Base-by-base conservation (phyloP, 30 jellyfish, hydroid and myxozoan species). In the Turritopsis rubra region DNA sequence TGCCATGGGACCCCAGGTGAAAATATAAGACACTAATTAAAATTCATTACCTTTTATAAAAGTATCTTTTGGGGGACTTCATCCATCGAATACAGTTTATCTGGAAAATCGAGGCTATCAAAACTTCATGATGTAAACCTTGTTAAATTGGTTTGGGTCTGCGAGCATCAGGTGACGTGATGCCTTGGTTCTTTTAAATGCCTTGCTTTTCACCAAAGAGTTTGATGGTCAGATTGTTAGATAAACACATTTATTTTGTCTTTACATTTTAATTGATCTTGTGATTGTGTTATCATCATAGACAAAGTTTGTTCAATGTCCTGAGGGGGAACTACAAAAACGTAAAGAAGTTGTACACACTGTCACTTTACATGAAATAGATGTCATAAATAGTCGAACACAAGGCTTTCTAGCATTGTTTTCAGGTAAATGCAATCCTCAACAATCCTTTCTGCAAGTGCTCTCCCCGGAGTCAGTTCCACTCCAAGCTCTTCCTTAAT, bases 1-100 rank as follows among this genome's bases (percentile, higher is more conserved):
- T 75, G 99, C 99, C 22, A 88, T 95, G 99, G 97, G 96, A 18
- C 99, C 97, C n/a, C 97, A 95, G 96, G 97, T 94, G 28, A 27
- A 77, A 24, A 7, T 72, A 73, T 74, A 21, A n/a, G 21, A n/a
- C 23, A 7, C 71, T 21, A 30, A 8, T 7, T 30, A 21, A 20
- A 23, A 52, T 52, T 24, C 19, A 52, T 72, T 17, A 13, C 25
- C 25, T 21, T 72, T 72, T 72, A 16, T 41, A 41, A 17, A 22
- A 16, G 17, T 17, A 21, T 72, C 80, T 21, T 72, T 72, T 13
- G 17, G 24, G 18, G 24, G 17, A 17, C 18, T 75, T 9, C 22
- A 75, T 28, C 13, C 84, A 18, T 9, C 18, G n/a, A n/a, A n/a
- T n/a, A n/a, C n/a, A n/a, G n/a, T n/a, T n/a, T n/a, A n/a, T n/a